These are phyloP conservation scores for Drosophila virilis DNA, from an alignment of 1,140 invertebrate species.

Conservation along the genomic window DNA sequence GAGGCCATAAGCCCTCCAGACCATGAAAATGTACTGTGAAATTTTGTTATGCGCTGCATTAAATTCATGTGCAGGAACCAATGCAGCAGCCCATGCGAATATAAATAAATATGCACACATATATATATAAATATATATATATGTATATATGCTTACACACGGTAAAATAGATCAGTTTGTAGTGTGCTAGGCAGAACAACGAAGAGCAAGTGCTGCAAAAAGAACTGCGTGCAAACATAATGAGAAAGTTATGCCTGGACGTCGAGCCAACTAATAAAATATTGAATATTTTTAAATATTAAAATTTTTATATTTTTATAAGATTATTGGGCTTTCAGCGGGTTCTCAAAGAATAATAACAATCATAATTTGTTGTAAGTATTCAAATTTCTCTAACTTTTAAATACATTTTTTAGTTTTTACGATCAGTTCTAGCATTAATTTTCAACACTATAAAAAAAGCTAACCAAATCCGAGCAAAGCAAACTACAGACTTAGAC, in stretches of 20 bases:
- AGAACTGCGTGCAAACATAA: neutral
- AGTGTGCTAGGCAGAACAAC: neutral
- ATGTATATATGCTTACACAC: constrained; percentile 1
- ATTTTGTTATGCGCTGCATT: constrained; percentile 76
- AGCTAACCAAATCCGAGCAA: too few relatives aligned
- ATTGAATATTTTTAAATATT: too few relatives aligned
- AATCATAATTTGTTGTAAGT: too few relatives aligned
- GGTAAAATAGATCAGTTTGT: constrained; percentile 36
- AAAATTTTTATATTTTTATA: too few relatives aligned
- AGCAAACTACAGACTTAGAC: neutral
- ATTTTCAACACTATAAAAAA: too few relatives aligned
- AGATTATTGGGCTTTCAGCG: too few relatives aligned
- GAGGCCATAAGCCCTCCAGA: constrained; percentile 61
- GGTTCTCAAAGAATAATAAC: too few relatives aligned
- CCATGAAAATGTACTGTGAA: constrained; percentile 73
- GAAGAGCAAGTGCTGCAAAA: neutral
- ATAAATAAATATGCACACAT: neutral
- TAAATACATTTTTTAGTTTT: too few relatives aligned
- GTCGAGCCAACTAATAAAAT: too few relatives aligned
- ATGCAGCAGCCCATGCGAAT: constrained; percentile 12
- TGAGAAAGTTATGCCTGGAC: too few relatives aligned
- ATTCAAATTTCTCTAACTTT: too few relatives aligned
- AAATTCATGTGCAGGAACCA: constrained; percentile 61
- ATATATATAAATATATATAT: constrained; percentile 9
- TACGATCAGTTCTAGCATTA: too few relatives aligned